Percentiles rank a stretch among this genome's conserved stretches.
Evolutionary conservation across 1,140 invertebrate genomes (phyloP).

Genomic region (Planococcus citri): DNA sequence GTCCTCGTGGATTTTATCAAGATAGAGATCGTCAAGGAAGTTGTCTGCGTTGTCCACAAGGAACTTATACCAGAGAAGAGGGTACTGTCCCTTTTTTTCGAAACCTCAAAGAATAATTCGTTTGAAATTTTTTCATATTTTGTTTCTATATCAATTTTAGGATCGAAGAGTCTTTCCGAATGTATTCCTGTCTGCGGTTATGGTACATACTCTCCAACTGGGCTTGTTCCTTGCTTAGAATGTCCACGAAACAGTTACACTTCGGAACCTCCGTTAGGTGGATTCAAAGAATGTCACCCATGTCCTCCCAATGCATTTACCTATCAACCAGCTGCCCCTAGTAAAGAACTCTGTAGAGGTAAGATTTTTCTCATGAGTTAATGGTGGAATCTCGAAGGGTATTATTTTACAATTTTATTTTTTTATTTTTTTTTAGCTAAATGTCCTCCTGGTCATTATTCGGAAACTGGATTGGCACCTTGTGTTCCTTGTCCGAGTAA

Average conservation of each 20-base stretch:
- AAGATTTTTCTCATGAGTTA: conserved; percentile 29
- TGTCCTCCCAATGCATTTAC: conserved; percentile 84
- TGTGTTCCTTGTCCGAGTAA: conserved; percentile 89
- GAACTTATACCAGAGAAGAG: conserved; percentile 83
- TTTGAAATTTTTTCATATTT: background rate
- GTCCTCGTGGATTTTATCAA: conserved; percentile 82
- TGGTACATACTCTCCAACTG: conserved; percentile 89
- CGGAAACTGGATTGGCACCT: conserved; percentile 84
- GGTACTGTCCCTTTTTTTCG: conserved; percentile 33
- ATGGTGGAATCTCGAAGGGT: background rate
- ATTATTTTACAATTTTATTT: background rate
- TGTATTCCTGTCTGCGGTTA: conserved; percentile 90
- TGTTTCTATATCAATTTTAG: conserved; percentile 24
- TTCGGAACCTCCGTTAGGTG: conserved; percentile 71
- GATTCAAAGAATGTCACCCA: conserved; percentile 85
- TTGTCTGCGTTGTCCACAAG: conserved; percentile 76
- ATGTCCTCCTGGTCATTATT: conserved; percentile 86
- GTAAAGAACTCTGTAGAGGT: conserved; percentile 69
- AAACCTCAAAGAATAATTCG: background rate
- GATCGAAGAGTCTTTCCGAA: conserved; percentile 62
- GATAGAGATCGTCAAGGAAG: conserved; percentile 76
- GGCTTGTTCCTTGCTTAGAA: conserved; percentile 85
- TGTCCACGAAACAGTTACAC: conserved; percentile 89
- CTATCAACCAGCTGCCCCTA: conserved; percentile 78
- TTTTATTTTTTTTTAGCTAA: conserved; percentile 40